A percentile compares a stretch with the other conserved stretches of the same genome.
These are phyloP conservation scores for Hermaeophaga mercurialis DNA, from an alignment of 2,888 invertebrate species.

Conservation along the genomic window DNA sequence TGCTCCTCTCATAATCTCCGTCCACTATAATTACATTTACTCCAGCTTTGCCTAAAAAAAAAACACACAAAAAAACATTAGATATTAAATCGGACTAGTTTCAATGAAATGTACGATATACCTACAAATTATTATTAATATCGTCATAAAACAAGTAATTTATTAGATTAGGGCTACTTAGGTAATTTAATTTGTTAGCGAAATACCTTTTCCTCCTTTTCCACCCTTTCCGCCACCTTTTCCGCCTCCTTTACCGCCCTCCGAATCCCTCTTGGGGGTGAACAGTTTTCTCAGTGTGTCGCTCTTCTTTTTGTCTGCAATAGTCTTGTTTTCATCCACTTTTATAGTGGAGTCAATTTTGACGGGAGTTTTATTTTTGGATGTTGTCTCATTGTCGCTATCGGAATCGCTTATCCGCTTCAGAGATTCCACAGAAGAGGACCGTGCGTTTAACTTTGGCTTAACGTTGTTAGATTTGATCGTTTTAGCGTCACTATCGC, in stretches of 20 bases:
- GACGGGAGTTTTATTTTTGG: slow-evolving; percentile 33
- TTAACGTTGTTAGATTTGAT: slow-evolving; percentile 15
- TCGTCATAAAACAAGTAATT: no score
- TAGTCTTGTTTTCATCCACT: slow-evolving; percentile 59
- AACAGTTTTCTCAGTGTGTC: slow-evolving; percentile 71
- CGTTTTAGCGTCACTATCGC: slow-evolving; percentile 35
- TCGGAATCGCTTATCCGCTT: slow-evolving; percentile 44
- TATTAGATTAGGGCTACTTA: no score
- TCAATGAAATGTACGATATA: no score
- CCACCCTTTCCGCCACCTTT: slow-evolving; percentile 73
- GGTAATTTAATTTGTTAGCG: no score
- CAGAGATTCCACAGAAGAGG: slow-evolving; percentile 31
- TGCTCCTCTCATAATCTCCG: slow-evolving; percentile 62
- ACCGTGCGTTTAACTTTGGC: slow-evolving; percentile 31
- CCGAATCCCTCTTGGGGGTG: slow-evolving; percentile 63
- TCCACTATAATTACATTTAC: slow-evolving; percentile 70
- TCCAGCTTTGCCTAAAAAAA: slow-evolving; percentile 63
- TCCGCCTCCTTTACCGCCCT: slow-evolving; percentile 71
- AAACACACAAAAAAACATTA: no score
- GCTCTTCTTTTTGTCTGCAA: slow-evolving; percentile 73
- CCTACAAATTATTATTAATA: no score
- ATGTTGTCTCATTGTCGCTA: slow-evolving; percentile 36
- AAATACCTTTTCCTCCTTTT: slow-evolving; percentile 55
- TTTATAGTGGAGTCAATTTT: slow-evolving; percentile 50
- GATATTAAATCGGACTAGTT: no score